phyloP scores from a whole-genome alignment of 2,888 invertebrate species.

The Trachelus iudaicus region DNA sequence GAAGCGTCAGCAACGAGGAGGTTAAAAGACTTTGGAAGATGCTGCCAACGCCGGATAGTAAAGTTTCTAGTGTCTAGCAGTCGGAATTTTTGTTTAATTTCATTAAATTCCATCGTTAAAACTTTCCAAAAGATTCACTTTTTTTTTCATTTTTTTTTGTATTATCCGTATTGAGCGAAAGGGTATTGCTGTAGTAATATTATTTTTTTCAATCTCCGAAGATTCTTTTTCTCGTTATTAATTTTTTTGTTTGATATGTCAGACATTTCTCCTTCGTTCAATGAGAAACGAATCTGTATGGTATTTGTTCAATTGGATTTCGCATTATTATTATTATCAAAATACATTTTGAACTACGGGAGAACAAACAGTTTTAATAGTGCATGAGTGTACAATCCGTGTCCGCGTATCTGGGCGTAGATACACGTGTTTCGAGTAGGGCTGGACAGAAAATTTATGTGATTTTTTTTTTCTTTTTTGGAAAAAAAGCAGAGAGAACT shows the following conservation, averaged over 20 bases:
- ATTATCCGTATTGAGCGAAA: constrained; percentile 57
- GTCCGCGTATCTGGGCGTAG: not conserved
- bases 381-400: not conserved
- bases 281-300: not conserved
- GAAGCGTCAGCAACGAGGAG: not conserved
- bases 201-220: not conserved
- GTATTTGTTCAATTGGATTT: not conserved
- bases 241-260: constrained; percentile 52
- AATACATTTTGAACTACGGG: constrained; percentile 37
- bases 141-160: constrained; percentile 18
- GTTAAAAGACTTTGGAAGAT: not conserved
- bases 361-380: constrained; percentile 27
- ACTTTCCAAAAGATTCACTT: constrained; percentile 37
- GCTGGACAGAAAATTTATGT: constrained; percentile 40
- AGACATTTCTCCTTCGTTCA: constrained; percentile 32
- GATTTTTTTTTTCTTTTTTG: not conserved
- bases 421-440: constrained; percentile 21
- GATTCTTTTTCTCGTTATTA: not conserved
- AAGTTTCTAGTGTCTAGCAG: not conserved
- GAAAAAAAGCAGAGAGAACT: constrained; percentile 21
- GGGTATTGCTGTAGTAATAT: constrained; percentile 52
- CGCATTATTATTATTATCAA: constrained; percentile 32
- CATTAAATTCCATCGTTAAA: constrained; percentile 29
- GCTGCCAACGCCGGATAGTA: not conserved
- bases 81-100: constrained; percentile 18